Conservation (phyloP, 1,140 invertebrate genomes). For the Panagrolaimus sp. region DNA sequence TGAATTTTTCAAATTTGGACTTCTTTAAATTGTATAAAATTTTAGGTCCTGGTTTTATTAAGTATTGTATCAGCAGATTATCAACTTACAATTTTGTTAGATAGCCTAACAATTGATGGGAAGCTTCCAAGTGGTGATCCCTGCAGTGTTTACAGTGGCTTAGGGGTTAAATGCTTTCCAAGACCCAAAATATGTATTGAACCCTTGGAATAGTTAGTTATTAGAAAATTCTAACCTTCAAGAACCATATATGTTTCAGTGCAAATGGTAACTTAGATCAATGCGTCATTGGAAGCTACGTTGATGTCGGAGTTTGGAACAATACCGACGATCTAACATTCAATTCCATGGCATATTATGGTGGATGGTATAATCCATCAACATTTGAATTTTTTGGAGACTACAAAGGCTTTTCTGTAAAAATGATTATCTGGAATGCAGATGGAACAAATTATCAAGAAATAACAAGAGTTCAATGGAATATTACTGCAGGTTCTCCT, state of each 20-base stretch:
- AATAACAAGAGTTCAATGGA: not conserved
- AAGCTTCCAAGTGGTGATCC: not conserved
- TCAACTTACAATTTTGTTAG: not conserved
- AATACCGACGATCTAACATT: not conserved
- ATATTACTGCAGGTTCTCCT: not conserved
- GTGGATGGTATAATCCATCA: slow-evolving; percentile 6
- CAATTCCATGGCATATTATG: not conserved
- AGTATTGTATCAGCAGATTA: not conserved
- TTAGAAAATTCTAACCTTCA: not conserved
- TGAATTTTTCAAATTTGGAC: too few relatives aligned
- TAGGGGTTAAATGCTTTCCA: not conserved
- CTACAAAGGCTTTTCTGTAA: not conserved
- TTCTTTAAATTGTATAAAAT: not conserved
- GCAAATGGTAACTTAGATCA: not conserved
- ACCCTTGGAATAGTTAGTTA: not conserved
- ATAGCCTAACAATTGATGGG: not conserved
- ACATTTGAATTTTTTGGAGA: not conserved
- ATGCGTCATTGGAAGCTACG: not conserved
- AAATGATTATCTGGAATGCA: slow-evolving; percentile 6
- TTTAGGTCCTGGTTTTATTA: not conserved
- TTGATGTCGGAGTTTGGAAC: not conserved
- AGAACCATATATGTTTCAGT: not conserved
- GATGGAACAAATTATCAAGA: not conserved
- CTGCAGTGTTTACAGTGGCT: not conserved
- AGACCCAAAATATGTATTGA: slow-evolving; percentile 13